Conservation (phyloP, 2,888 invertebrate genomes). For the Mythimna pallens region DNA sequence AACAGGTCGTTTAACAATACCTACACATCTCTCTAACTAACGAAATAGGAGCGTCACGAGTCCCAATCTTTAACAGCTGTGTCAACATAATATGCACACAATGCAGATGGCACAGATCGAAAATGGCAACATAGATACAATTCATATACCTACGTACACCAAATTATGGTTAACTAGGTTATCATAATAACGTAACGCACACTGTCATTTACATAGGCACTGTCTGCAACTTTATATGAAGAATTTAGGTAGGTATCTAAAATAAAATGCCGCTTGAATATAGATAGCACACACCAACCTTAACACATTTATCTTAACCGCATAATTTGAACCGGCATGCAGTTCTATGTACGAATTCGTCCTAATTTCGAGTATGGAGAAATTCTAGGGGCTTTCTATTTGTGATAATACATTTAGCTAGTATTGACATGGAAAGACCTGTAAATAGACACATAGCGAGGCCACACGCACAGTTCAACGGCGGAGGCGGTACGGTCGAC, state of each 20-base stretch:
- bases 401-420: slow-evolving; percentile 46
- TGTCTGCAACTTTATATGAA: slow-evolving; percentile 22
- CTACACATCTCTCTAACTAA: slow-evolving; percentile 26
- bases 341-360: slow-evolving; percentile 43
- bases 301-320: slow-evolving; percentile 33
- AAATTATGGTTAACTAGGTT: slow-evolving; percentile 48
- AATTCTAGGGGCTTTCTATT: slow-evolving; percentile 47
- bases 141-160: slow-evolving; percentile 41
- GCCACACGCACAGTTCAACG: slow-evolving; percentile 85
- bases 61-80: slow-evolving; percentile 31
- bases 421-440: slow-evolving; percentile 65
- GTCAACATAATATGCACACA: slow-evolving; percentile 32
- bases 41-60: slow-evolving; percentile 28
- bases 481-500: slow-evolving; percentile 87
- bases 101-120: slow-evolving; percentile 23
- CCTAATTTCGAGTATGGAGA: slow-evolving; percentile 48
- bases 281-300: slow-evolving; percentile 33
- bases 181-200: slow-evolving; percentile 45
- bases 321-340: slow-evolving; percentile 46
- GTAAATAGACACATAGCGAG: slow-evolving; percentile 78
- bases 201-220: slow-evolving; percentile 45
- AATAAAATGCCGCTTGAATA: slow-evolving; percentile 30
- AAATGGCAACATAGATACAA: slow-evolving; percentile 50
- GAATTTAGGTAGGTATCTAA: slow-evolving; percentile 33
- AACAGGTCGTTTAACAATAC: slow-evolving; percentile 36